phyloP scores from a whole-genome alignment of 2,797 vertebrate genomes.

The Crocidura indochinensis region DNA sequence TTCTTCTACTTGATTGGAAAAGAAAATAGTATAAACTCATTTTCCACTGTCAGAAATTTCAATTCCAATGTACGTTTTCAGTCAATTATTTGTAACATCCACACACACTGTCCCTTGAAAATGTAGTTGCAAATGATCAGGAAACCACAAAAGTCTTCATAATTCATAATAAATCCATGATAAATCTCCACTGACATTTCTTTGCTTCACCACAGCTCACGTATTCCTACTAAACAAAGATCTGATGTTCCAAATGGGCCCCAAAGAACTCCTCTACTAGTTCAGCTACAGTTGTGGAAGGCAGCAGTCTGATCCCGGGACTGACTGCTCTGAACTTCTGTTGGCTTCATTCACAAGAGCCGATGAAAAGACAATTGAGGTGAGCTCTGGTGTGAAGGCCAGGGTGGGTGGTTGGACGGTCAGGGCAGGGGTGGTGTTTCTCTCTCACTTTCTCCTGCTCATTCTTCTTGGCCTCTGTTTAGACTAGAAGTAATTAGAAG shows the following conservation, averaged over 20 bases:
- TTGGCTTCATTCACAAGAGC: neutral
- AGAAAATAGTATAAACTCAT: neutral
- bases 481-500: neutral
- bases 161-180: neutral
- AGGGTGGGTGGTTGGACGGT: neutral
- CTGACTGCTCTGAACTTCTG: neutral
- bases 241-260: neutral
- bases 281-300: neutral
- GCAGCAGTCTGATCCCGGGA: neutral
- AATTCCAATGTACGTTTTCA: neutral
- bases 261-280: neutral
- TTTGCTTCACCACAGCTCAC: neutral
- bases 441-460: neutral
- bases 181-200: neutral
- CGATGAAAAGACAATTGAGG: neutral
- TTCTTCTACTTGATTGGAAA: neutral
- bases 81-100: neutral
- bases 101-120: conserved; percentile 7
- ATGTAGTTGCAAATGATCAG: neutral
- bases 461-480: neutral
- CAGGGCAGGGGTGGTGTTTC: neutral
- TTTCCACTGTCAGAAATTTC: neutral
- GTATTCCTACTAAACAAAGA: neutral
- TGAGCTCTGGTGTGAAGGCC: neutral
- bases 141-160: conserved; percentile 19